Base-by-base conservation (phyloP, 2,888 invertebrate genomes). In the Drosophila meridionalis region DNA sequence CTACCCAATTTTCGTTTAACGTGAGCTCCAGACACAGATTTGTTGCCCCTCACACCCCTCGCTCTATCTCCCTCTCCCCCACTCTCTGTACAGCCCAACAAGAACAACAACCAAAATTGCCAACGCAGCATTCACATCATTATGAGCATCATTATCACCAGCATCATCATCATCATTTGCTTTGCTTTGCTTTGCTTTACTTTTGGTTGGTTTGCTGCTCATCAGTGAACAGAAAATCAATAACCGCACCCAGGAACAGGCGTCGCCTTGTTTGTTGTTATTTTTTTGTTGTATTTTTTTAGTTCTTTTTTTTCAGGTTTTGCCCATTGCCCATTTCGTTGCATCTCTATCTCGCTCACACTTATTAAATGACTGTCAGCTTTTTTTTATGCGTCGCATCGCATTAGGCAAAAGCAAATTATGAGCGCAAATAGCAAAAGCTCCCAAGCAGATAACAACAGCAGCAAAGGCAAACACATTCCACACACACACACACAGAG, bases 151-250 rank as follows among this genome's bases (percentile, higher is more conserved):
- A 56, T 42, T 30, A 42, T 34, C 45, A 47, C 14, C 68, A 57
- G 47, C 69, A 65, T 57, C 73, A 66, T 56, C 57, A 67, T 56
- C 53, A 62, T 68, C 57, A 69, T 9, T 64, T 65, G 67, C n/a
- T 48, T 42, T 20, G 12, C 56, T 56, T 66, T 68, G 67, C n/a
- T 61, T 67, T 68, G 68, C n/a, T 61, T 53, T 63, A 64, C 48
- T 38, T 48, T 59, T 59, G 58, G 34, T 48, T 34, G 58, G 40
- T 61, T 48, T 48, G 68, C 72, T 36, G 72, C 80, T 83, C 77
- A 83, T 80, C 83, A 80, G 68, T 57, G 77, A 72, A 68, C 59
- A 79, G 74, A 89, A 87, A 87, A 87, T 87, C 86, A 89, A 87
- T 87, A 89, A 76, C 90, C 86, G 81, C 86, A 89, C 90, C 86